Conservation (phyloP, 37 sponge, comb jelly and placozoan genomes). For the Diacarnus erythraeanus region DNA sequence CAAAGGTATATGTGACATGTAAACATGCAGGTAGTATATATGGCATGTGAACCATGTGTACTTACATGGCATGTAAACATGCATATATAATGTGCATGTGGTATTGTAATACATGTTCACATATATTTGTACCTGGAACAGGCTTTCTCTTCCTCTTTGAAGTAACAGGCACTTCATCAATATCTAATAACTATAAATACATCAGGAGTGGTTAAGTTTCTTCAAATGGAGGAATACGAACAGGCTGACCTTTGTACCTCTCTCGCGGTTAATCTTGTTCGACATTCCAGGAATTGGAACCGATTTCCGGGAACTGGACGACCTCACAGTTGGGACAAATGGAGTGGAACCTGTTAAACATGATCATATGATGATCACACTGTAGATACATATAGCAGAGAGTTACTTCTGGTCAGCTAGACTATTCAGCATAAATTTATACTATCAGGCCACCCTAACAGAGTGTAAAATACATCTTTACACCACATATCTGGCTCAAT, state of each 20-base stretch:
- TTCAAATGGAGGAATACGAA: background rate
- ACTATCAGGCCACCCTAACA: too few species aligned
- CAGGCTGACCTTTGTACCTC: slow-evolving; percentile 58
- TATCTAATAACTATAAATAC: slow-evolving; percentile 45
- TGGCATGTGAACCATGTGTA: too few species aligned
- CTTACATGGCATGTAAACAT: too few species aligned
- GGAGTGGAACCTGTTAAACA: slow-evolving; percentile 31
- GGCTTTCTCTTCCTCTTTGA: slow-evolving; percentile 47
- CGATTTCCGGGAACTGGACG: slow-evolving; percentile 34
- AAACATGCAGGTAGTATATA: too few species aligned
- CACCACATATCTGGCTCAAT: too few species aligned
- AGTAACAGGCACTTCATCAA: slow-evolving; percentile 61
- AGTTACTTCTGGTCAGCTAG: too few species aligned
- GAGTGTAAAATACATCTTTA: too few species aligned
- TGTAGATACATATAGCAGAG: too few species aligned
- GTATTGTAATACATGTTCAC: too few species aligned
- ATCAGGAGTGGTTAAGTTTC: background rate
- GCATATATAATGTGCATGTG: too few species aligned
- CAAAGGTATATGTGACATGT: too few species aligned
- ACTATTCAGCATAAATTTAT: too few species aligned
- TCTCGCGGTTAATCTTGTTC: slow-evolving; percentile 48
- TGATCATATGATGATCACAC: background rate
- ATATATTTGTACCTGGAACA: slow-evolving; percentile 13
- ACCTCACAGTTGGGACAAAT: slow-evolving; percentile 30
- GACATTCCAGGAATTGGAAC: slow-evolving; percentile 53